phyloP scores from a whole-genome alignment of 2,888 invertebrate genomes.

The Archips crataeganus region DNA sequence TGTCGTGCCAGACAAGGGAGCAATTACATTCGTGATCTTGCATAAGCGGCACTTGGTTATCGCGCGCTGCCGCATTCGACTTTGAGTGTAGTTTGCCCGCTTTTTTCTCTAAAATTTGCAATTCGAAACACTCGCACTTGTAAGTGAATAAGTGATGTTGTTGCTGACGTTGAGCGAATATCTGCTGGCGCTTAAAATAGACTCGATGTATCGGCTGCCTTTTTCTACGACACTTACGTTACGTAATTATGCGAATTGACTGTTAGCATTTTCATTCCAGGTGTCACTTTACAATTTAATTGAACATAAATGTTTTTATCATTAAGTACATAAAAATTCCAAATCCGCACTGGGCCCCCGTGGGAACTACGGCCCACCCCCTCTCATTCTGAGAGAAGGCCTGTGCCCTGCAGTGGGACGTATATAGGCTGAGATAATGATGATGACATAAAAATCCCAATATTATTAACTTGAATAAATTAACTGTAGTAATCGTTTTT shows the following conservation, averaged over 20 bases:
- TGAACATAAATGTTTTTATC: background rate
- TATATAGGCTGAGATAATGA: too few species aligned
- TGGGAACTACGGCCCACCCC: too few species aligned
- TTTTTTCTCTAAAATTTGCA: conserved; percentile 82
- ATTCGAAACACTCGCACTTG: conserved; percentile 75
- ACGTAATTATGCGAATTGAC: background rate
- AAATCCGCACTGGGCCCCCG: too few species aligned
- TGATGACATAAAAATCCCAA: too few species aligned
- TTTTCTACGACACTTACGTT: background rate
- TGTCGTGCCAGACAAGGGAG: conserved; percentile 86
- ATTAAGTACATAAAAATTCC: too few species aligned
- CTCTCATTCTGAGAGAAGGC: too few species aligned
- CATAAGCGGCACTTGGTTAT: conserved; percentile 86
- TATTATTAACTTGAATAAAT: too few species aligned
- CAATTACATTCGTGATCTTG: conserved; percentile 87
- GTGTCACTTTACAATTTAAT: background rate
- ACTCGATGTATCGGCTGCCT: conserved; percentile 46
- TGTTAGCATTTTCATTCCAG: background rate
- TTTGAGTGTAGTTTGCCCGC: conserved; percentile 80
- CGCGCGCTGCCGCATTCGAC: conserved; percentile 83
- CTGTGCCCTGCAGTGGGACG: too few species aligned
- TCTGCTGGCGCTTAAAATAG: conserved; percentile 50
- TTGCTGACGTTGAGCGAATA: conserved; percentile 54
- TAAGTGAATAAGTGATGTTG: conserved; percentile 66
- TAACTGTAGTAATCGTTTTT: too few species aligned